Conservation (phyloP, 92 coral and sea anemone genomes). For the Porites rus region DNA sequence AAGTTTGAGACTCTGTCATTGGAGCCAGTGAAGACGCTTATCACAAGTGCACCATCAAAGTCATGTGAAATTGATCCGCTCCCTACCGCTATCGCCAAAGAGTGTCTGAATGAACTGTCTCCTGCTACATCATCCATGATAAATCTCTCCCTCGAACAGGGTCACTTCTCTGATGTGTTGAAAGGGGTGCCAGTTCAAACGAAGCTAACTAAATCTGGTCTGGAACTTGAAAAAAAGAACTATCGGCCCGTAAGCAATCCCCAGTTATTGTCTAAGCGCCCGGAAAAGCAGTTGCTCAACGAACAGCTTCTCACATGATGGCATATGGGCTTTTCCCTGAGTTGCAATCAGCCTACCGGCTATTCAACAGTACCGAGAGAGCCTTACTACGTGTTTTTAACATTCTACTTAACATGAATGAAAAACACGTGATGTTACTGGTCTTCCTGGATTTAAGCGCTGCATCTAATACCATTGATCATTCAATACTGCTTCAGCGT, state of each 20-base stretch:
- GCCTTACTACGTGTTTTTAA: no score
- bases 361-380: no score
- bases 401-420: no score
- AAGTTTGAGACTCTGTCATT: neutral
- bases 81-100: conserved; percentile 21
- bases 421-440: neutral
- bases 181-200: conserved; percentile 1
- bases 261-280: conserved; percentile 19
- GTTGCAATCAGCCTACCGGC: neutral
- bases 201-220: neutral
- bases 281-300: conserved; percentile 30
- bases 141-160: no score
- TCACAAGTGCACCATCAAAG: conserved; percentile 38
- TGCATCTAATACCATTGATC: conserved; percentile 2
- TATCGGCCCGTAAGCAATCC: conserved; percentile 34
- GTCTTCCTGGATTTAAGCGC: neutral
- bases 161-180: neutral
- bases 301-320: neutral
- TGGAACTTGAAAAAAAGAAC: conserved; percentile 18
- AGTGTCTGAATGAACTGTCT: conserved; percentile 31
- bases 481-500: neutral
- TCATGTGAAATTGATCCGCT: conserved; percentile 33
- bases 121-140: conserved; percentile 25
- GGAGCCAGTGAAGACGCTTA: conserved; percentile 27
- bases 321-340: conserved; percentile 3